Conservation (phyloP, 1,140 invertebrate species). For the Leucophenga varia region DNA sequence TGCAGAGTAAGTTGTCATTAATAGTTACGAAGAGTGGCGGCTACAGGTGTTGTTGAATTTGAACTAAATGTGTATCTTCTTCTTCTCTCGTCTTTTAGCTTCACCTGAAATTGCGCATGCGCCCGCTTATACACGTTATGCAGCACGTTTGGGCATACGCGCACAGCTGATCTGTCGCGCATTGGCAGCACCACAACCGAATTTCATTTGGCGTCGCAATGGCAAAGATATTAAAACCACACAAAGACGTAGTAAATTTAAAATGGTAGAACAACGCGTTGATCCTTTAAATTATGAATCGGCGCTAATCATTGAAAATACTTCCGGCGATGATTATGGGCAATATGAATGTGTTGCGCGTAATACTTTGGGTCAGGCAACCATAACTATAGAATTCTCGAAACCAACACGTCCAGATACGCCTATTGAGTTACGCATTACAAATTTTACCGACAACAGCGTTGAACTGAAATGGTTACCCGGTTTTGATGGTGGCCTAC, state of each 20-base stretch:
- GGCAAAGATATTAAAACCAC: slow-evolving; percentile 58
- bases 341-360: slow-evolving; percentile 84
- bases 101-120: slow-evolving; percentile 84
- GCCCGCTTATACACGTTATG: slow-evolving; percentile 78
- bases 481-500: slow-evolving; percentile 91
- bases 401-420: slow-evolving; percentile 85
- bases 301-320: slow-evolving; percentile 74
- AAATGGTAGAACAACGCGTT: slow-evolving; percentile 38
- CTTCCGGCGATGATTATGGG: slow-evolving; percentile 82
- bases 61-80: not conserved
- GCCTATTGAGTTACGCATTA: slow-evolving; percentile 69
- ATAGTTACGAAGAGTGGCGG: too few species aligned
- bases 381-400: slow-evolving; percentile 74
- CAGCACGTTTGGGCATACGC: slow-evolving; percentile 79
- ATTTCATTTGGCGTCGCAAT: slow-evolving; percentile 79
- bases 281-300: slow-evolving; percentile 71
- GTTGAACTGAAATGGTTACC: slow-evolving; percentile 84
- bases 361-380: slow-evolving; percentile 85
- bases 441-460: slow-evolving; percentile 86
- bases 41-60: not conserved
- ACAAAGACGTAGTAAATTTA: slow-evolving; percentile 46
- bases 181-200: slow-evolving; percentile 76
- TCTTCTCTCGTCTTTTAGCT: slow-evolving; percentile 60
- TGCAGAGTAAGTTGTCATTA: slow-evolving; percentile 77
- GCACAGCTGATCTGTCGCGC: slow-evolving; percentile 80